Percentiles rank a stretch among this genome's conserved stretches.
Evolutionary conservation across 1,140 invertebrate species (phyloP).

Genomic region (Temnothorax longispinosus): DNA sequence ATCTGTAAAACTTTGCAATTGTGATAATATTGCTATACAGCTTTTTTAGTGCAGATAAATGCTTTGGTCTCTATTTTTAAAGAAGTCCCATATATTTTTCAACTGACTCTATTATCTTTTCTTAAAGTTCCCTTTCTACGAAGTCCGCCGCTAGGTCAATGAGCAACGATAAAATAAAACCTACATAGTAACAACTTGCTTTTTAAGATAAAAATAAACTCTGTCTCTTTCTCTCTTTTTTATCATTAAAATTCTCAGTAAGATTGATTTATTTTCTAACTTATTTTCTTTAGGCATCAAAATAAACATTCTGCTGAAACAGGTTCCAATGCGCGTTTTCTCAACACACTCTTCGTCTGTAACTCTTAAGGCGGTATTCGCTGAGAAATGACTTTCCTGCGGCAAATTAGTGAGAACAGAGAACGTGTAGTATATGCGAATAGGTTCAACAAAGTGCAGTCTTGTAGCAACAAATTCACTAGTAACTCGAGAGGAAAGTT

Average conservation of each 20-base stretch:
- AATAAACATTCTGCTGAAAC: background rate
- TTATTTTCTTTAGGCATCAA: background rate
- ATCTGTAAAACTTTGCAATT: background rate
- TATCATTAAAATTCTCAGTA: background rate
- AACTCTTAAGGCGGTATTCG: background rate
- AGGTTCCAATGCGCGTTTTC: background rate
- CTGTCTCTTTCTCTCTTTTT: background rate
- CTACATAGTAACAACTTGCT: background rate
- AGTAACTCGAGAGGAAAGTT: slow-evolving; percentile 73
- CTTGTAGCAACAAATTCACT: slow-evolving; percentile 66
- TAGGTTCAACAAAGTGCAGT: slow-evolving; percentile 68
- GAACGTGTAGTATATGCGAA: slow-evolving; percentile 40
- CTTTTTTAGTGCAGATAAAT: background rate
- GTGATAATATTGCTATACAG: background rate
- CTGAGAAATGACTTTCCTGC: slow-evolving; percentile 39
- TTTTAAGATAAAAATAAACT: background rate
- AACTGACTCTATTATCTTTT: slow-evolving; percentile 26
- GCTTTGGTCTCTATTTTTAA: slow-evolving; percentile 22
- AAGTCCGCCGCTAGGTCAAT: background rate
- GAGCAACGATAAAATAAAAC: slow-evolving; percentile 14
- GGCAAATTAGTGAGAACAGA: slow-evolving; percentile 31
- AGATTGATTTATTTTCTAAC: background rate
- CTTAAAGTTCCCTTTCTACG: slow-evolving; percentile 4
- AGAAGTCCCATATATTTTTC: background rate
- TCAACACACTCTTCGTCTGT: background rate